Base-by-base conservation (phyloP, 1,140 invertebrate genomes). In the Sitophilus oryzae region DNA sequence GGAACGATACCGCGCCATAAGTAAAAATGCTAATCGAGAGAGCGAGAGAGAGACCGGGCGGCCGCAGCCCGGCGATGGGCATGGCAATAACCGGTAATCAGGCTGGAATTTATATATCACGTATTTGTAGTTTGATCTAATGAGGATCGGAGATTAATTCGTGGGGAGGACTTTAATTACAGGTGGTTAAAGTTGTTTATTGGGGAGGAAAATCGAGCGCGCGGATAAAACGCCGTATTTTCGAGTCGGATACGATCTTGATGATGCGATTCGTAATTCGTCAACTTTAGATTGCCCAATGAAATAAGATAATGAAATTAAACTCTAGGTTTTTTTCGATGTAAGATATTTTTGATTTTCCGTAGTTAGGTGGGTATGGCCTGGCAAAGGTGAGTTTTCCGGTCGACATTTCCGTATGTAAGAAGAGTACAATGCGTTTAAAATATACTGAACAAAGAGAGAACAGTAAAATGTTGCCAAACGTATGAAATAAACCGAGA, bases 41-140 rank as follows among this genome's bases (percentile, higher is more conserved):
- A n/a, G 25, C 25, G 5, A 30, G 25, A 5, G 11, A 30, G 11
- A 6, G 25, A 30, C n/a, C n/a, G n/a, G n/a, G n/a, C n/a, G n/a
- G n/a, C n/a, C n/a, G n/a, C n/a, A n/a, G n/a, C 30, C 30, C 30
- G 51, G 51, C 52, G 52, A 54, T 54, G 52, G 52, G 44, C 44
- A 47, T 47, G 52, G 43, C 44, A 54, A 54, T 54, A 54, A 54
- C 52, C 44, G 43, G 43, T 47, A 54, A 47, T 47, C 52, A 54
- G 52, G 41, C 14, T 14, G 52, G 52, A 54, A 54, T 54, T 54
- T 54, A 47, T 54, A 54, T 54, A 54, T 46, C 52, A 47, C 52
- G 43, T 54, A 54, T 54, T 54, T 54, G 52, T 44, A 36, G 52
- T 54, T 42, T 54, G 52, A 54, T 54, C 52, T 54, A 54, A 54